phyloP scores from a whole-genome alignment of 2,113 vertebrate genomes.

The Camelus dromedarius region DNA sequence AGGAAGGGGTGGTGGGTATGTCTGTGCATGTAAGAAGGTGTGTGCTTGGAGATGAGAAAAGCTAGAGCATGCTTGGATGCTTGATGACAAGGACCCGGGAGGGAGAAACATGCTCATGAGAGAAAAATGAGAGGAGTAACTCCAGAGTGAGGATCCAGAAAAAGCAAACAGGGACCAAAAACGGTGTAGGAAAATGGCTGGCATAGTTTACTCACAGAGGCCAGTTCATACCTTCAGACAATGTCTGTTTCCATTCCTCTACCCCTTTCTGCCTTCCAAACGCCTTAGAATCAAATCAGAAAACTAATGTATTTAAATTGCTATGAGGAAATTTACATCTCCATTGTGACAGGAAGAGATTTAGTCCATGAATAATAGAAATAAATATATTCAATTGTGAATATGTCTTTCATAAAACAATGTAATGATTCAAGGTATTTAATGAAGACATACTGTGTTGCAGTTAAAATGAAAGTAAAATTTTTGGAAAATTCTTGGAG shows the following conservation, averaged over 20 bases:
- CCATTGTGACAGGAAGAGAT: not conserved
- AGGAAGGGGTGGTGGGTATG: not conserved
- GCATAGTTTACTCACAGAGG: not conserved
- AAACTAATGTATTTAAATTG: slow-evolving; percentile 20
- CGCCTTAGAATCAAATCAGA: not conserved
- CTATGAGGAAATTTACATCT: not conserved
- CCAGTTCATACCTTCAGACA: not conserved
- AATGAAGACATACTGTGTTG: not conserved
- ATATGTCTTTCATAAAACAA: not conserved
- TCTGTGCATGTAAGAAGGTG: not conserved
- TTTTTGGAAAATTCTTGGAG: not conserved
- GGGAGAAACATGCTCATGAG: not conserved
- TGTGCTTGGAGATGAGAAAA: not conserved
- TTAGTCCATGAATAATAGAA: not conserved
- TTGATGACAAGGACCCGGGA: not conserved
- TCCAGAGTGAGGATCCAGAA: not conserved
- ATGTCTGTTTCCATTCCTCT: not conserved
- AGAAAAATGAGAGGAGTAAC: not conserved
- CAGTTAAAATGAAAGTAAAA: not conserved
- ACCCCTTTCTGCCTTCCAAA: not conserved
- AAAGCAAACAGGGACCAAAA: not conserved
- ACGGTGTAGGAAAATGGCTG: not conserved
- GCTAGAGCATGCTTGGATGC: not conserved
- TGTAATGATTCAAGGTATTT: not conserved
- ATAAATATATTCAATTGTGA: not conserved